Percentiles rank a stretch among this genome's conserved stretches.
phyloP scores from a whole-genome alignment of 2,888 invertebrate species.

The Troides oblongomaculatus region DNA sequence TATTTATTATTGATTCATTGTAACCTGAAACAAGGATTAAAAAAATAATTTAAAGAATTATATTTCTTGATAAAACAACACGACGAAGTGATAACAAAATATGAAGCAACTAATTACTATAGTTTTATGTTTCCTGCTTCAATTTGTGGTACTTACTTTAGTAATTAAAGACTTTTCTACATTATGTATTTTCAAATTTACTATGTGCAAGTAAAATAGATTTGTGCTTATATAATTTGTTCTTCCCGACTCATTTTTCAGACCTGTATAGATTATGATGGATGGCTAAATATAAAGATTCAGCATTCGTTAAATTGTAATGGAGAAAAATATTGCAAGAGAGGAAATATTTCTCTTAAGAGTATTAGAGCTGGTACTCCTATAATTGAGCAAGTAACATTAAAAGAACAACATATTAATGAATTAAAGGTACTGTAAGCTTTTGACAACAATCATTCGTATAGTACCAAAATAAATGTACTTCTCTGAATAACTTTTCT shows the following conservation, averaged over 20 bases:
- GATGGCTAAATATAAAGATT: slow-evolving; percentile 85
- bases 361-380: slow-evolving; percentile 84
- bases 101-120: background rate
- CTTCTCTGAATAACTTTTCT: background rate
- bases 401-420: slow-evolving; percentile 77
- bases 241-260: slow-evolving; percentile 39
- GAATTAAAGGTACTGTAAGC: slow-evolving; percentile 73
- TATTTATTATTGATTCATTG: no score
- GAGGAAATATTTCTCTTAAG: slow-evolving; percentile 86
- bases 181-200: background rate
- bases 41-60: no score
- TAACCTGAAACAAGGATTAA: no score
- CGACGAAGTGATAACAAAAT: background rate
- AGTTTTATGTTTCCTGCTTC: background rate
- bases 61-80: no score
- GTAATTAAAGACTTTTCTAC: background rate
- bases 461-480: slow-evolving; percentile 1
- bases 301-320: slow-evolving; percentile 83
- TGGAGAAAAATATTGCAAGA: slow-evolving; percentile 79
- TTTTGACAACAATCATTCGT: slow-evolving; percentile 15
- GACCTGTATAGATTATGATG: slow-evolving; percentile 84
- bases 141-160: background rate
- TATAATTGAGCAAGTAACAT: slow-evolving; percentile 81
- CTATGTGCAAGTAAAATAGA: background rate
- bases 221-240: background rate